These are phyloP conservation scores for Archocentrus centrarchus DNA, from an alignment of 2,113 vertebrate genomes.

Conservation along the genomic window DNA sequence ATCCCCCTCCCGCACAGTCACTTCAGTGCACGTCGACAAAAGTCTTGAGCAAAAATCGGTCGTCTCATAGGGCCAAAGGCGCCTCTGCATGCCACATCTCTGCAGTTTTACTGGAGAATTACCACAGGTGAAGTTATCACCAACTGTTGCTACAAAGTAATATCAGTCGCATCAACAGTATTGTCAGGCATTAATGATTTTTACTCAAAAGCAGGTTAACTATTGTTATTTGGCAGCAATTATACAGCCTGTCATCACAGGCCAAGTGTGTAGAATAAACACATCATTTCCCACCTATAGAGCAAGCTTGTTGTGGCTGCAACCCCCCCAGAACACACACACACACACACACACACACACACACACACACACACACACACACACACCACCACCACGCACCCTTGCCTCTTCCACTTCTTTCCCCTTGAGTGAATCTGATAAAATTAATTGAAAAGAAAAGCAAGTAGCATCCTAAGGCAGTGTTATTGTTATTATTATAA, in stretches of 20 bases:
- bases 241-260: slow-evolving; percentile 57
- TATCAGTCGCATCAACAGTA: slow-evolving; percentile 31
- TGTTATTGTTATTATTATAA: slow-evolving; percentile 82
- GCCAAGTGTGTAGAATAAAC: slow-evolving; percentile 69
- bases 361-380: background rate
- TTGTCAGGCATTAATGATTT: slow-evolving; percentile 35
- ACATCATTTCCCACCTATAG: slow-evolving; percentile 70
- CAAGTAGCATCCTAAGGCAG: slow-evolving; percentile 77
- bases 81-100: background rate
- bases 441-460: slow-evolving; percentile 83
- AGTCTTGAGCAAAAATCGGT: slow-evolving; percentile 24
- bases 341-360: background rate
- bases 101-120: background rate
- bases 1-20: slow-evolving; percentile 8
- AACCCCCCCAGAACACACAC: background rate
- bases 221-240: slow-evolving; percentile 52
- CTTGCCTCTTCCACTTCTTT: slow-evolving; percentile 49
- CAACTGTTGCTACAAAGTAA: slow-evolving; percentile 13
- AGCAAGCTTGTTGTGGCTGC: slow-evolving; percentile 22
- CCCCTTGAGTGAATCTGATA: slow-evolving; percentile 72
- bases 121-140: background rate
- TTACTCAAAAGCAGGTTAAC: slow-evolving; percentile 54
- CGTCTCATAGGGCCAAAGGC: background rate
- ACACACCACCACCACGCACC: background rate
- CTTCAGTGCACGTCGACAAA: background rate